Percentiles rank a stretch among this genome's conserved stretches.
Evolutionary conservation across 92 coral and sea anemone genomes (phyloP).

Genomic region (Desmophyllum pertusum): DNA sequence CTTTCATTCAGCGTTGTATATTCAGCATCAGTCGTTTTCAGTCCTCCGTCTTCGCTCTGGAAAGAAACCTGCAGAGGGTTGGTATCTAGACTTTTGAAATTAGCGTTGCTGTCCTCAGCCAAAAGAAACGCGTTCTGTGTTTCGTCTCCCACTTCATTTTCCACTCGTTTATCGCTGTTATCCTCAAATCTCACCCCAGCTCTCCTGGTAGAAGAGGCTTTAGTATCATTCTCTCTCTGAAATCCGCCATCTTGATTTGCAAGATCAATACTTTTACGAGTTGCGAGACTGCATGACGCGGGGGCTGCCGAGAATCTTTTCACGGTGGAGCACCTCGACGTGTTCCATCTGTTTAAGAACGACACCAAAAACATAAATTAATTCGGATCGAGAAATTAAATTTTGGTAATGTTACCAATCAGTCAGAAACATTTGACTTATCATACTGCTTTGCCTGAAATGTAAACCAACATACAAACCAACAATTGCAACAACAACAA

Average conservation of each 20-base stretch:
- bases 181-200: conserved; percentile 3
- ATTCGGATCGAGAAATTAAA: not conserved
- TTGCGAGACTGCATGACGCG: not conserved
- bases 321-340: conserved; percentile 3
- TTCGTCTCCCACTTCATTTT: not conserved
- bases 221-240: not conserved
- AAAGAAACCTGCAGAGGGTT: not conserved
- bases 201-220: not conserved
- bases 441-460: no score
- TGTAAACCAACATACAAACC: no score
- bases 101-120: conserved; percentile 2
- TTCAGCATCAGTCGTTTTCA: not conserved
- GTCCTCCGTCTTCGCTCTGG: not conserved
- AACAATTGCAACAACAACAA: no score
- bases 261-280: conserved; percentile 18
- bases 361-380: not conserved
- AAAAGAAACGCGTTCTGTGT: not conserved
- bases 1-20: not conserved
- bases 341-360: conserved; percentile 12
- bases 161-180: not conserved
- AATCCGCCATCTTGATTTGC: conserved; percentile 12
- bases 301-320: not conserved
- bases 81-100: not conserved
- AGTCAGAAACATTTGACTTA: no score
- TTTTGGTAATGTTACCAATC: no score